These are phyloP conservation scores for Agrilus biguttatus DNA, from an alignment of 2,888 invertebrate genomes.

Conservation along the genomic window DNA sequence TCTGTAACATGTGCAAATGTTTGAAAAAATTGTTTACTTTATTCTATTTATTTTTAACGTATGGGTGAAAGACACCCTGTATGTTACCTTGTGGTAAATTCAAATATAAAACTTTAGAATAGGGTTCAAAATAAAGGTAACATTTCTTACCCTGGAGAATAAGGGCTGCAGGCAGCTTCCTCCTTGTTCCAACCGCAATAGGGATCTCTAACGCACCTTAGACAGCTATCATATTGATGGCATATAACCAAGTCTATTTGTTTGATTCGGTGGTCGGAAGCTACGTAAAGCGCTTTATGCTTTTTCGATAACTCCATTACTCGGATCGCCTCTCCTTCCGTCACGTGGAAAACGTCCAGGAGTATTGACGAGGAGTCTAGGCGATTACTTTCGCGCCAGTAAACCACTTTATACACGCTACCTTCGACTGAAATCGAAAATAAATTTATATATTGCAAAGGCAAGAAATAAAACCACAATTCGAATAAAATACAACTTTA, in stretches of 20 bases:
- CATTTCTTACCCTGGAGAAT: constrained; percentile 59
- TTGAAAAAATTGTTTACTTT: too few relatives aligned
- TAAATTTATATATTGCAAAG: neutral
- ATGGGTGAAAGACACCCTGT: too few relatives aligned
- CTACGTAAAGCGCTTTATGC: constrained; percentile 80
- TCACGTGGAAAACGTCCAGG: constrained; percentile 83
- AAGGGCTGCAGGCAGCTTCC: constrained; percentile 72
- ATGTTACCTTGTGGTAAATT: too few relatives aligned
- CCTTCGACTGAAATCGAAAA: constrained; percentile 53
- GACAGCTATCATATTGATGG: constrained; percentile 81
- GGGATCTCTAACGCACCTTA: constrained; percentile 86
- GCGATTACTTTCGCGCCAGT: constrained; percentile 56
- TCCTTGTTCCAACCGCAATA: constrained; percentile 96
- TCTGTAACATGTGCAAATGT: too few relatives aligned
- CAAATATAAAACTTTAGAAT: neutral
- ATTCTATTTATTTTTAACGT: too few relatives aligned
- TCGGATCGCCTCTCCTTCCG: constrained; percentile 79
- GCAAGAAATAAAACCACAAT: neutral
- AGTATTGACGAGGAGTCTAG: constrained; percentile 74
- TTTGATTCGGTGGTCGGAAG: constrained; percentile 74
- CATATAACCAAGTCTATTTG: constrained; percentile 87
- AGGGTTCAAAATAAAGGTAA: neutral
- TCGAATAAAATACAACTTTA: neutral
- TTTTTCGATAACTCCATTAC: constrained; percentile 82
- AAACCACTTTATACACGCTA: constrained; percentile 84